Evolutionary conservation across 2,888 invertebrate genomes (phyloP).

Genomic region (Crepidodera aurea): DNA sequence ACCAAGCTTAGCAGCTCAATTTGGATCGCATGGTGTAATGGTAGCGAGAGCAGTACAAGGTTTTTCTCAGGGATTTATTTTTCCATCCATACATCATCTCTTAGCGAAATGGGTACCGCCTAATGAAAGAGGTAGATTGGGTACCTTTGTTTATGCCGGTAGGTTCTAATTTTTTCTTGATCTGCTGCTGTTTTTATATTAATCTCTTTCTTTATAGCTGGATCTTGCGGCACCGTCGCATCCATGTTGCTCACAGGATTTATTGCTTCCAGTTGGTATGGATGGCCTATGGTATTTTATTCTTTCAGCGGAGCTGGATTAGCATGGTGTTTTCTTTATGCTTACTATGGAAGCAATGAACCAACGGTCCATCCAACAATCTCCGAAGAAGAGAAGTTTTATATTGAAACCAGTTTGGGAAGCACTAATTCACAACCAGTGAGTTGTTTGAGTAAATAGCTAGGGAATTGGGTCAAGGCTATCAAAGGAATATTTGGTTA

Average conservation of each 20-base stretch:
- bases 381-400: conserved; percentile 69
- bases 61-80: conserved; percentile 76
- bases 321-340: conserved; percentile 69
- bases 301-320: conserved; percentile 71
- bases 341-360: conserved; percentile 71
- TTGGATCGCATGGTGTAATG: conserved; percentile 71
- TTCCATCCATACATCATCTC: conserved; percentile 75
- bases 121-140: conserved; percentile 73
- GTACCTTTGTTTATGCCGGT: conserved; percentile 73
- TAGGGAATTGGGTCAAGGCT: too few species aligned
- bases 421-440: background rate
- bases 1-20: conserved; percentile 73
- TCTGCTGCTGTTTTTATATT: too few species aligned
- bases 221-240: conserved; percentile 25
- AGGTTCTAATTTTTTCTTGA: conserved; percentile 7
- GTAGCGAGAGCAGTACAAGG: conserved; percentile 76
- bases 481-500: too few species aligned
- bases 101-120: conserved; percentile 81
- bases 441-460: background rate
- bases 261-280: conserved; percentile 72
- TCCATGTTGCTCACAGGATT: conserved; percentile 70
- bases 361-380: conserved; percentile 71
- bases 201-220: conserved; percentile 10
- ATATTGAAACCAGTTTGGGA: conserved; percentile 66
- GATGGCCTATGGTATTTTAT: conserved; percentile 85